Base-by-base conservation (phyloP, 2,888 invertebrate genomes). In the Charanyca ferruginea region DNA sequence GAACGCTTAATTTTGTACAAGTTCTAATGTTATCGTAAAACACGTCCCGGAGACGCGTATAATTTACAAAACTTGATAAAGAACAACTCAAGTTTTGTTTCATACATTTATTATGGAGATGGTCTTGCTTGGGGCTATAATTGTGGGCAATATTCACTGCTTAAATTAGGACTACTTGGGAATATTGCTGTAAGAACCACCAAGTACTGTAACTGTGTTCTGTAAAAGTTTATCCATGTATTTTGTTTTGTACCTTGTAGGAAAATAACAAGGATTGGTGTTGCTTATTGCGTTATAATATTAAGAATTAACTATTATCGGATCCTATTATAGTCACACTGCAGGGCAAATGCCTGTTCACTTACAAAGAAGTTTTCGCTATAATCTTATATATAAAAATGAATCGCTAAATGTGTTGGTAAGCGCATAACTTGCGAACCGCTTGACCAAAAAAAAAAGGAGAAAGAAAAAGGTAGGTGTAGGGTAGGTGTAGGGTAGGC, bases 11-110 rank as follows among this genome's bases (percentile, higher is more conserved):
- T 62, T 58, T 45, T 25, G 35, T 8, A 28, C 55, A 16, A 49
- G 13, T 53, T 22, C 16, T 38, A 61, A 49, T 7, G 23, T 51
- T 66, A 73, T 78, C 61, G 28, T 35, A 7, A 44, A 73, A 64
- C 13, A 63, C 13, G 44, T 22, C 70, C 70, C 13, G 16, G 23
- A n/a, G 13, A 54, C 38, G 45, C n/a, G 23, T 11, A 78, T 73
- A 62, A 13, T 79, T 74, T 41, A 51, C 35, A 32, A 54, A 60
- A 66, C 54, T 57, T 41, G 66, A 22, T 70, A 76, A 52, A 70
- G 60, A 54, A 77, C 73, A 54, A 41, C 20, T 22, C 4, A 63
- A 61, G 49, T 74, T 79, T 35, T 11, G 58, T 54, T 54, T 54
- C 54, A 58, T 54, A 79, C 66, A 61, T 58, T 66, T 61, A 53